These are phyloP conservation scores for Fissipunctia ypsillon DNA, from an alignment of 2,888 invertebrate genomes.

Conservation along the genomic window DNA sequence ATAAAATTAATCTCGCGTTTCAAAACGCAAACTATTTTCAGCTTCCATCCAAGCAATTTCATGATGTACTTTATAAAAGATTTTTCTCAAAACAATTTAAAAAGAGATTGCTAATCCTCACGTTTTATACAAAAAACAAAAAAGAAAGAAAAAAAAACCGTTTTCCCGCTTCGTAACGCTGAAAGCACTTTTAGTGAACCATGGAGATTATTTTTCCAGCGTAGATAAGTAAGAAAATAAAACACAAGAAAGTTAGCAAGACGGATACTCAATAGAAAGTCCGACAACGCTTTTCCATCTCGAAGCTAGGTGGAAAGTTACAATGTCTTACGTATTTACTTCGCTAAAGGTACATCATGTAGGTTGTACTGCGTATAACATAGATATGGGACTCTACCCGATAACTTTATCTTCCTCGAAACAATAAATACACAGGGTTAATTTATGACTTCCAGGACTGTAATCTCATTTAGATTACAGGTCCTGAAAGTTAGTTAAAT, in stretches of 20 bases:
- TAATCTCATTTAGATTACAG: neutral
- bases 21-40: conserved; percentile 36
- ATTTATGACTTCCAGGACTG: neutral
- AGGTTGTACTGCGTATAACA: neutral
- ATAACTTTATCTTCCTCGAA: neutral
- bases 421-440: neutral
- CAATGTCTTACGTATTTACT: conserved; percentile 27
- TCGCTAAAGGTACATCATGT: conserved; percentile 10
- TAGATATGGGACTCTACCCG: neutral
- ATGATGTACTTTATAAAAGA: conserved; percentile 37
- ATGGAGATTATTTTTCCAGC: conserved; percentile 61
- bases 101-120: conserved; percentile 60
- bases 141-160: conserved; percentile 21
- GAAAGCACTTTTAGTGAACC: conserved; percentile 59
- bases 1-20: conserved; percentile 19
- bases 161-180: conserved; percentile 48
- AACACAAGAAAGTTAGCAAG: conserved; percentile 61
- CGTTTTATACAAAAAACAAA: conserved; percentile 35
- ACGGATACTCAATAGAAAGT: conserved; percentile 67
- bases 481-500: neutral
- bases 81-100: conserved; percentile 59
- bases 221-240: conserved; percentile 63
- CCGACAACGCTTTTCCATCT: conserved; percentile 68
- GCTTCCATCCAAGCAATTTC: conserved; percentile 38
- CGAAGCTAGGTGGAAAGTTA: conserved; percentile 60